Evolutionary conservation across 2,797 vertebrate species (phyloP).

Genomic region (Chanos chanos): DNA sequence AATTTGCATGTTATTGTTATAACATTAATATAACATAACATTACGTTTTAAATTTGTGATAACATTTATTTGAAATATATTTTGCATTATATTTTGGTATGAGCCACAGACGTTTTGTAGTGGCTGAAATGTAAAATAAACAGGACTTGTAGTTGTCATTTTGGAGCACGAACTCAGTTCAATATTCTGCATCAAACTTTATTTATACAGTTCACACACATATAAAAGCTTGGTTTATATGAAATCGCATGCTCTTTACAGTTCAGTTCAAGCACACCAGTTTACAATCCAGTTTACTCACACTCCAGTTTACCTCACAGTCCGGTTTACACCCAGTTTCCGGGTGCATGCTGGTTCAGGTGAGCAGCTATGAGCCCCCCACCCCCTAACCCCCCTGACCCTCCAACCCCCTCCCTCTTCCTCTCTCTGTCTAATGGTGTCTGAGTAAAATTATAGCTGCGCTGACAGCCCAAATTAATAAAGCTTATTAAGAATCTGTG

Average conservation of each 20-base stretch:
- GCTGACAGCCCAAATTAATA: slow-evolving; percentile 62
- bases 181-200: too few relatives aligned
- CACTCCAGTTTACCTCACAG: slow-evolving; percentile 14
- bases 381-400: background rate
- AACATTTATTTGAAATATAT: too few relatives aligned
- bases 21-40: background rate
- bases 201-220: too few relatives aligned
- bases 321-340: too few relatives aligned
- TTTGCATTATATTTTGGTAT: too few relatives aligned
- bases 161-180: too few relatives aligned
- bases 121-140: too few relatives aligned
- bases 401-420: background rate
- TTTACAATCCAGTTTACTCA: slow-evolving; percentile 17
- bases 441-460: slow-evolving; percentile 50
- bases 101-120: too few relatives aligned
- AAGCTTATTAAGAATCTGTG: slow-evolving; percentile 56
- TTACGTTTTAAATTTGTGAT: slow-evolving; percentile 4
- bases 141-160: too few relatives aligned
- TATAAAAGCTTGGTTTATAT: too few relatives aligned
- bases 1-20: slow-evolving; percentile 6
- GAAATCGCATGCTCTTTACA: too few relatives aligned
- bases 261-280: slow-evolving; percentile 15
- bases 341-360: too few relatives aligned
- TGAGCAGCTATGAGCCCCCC: background rate
- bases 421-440: slow-evolving; percentile 42